Conservation (phyloP, 2,797 vertebrate genomes). For the Fundulus diaphanus region DNA sequence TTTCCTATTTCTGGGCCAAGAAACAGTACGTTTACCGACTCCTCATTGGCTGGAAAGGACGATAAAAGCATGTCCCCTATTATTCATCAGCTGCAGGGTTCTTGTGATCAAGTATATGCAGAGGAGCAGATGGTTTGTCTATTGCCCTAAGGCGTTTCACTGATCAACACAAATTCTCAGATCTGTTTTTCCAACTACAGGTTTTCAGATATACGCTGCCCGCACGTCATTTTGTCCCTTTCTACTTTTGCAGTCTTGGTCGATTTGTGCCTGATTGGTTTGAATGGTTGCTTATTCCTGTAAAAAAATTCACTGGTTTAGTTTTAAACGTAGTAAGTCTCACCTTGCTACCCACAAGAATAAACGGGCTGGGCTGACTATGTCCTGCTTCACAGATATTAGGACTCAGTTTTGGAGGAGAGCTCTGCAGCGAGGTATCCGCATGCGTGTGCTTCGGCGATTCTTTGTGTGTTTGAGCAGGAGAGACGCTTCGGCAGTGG, state of each 20-base stretch:
- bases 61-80: slow-evolving; percentile 46
- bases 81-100: slow-evolving; percentile 52
- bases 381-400: slow-evolving; percentile 79
- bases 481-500: slow-evolving; percentile 67
- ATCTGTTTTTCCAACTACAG: too few relatives aligned
- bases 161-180: slow-evolving; percentile 39
- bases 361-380: slow-evolving; percentile 42
- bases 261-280: background rate
- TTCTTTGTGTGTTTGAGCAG: slow-evolving; percentile 47
- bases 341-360: background rate
- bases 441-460: slow-evolving; percentile 70
- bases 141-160: slow-evolving; percentile 48
- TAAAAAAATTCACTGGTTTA: background rate
- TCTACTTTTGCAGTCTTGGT: background rate
- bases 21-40: slow-evolving; percentile 48
- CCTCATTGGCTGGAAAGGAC: slow-evolving; percentile 36
- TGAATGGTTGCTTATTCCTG: background rate
- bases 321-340: background rate
- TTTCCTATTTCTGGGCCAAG: slow-evolving; percentile 46
- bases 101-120: slow-evolving; percentile 41
- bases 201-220: background rate
- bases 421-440: slow-evolving; percentile 81
- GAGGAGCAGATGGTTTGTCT: slow-evolving; percentile 69
- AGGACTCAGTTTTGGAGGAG: slow-evolving; percentile 86
- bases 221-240: background rate